Conservation (phyloP, 1,140 invertebrate genomes). For the Trissolcus basalis region DNA sequence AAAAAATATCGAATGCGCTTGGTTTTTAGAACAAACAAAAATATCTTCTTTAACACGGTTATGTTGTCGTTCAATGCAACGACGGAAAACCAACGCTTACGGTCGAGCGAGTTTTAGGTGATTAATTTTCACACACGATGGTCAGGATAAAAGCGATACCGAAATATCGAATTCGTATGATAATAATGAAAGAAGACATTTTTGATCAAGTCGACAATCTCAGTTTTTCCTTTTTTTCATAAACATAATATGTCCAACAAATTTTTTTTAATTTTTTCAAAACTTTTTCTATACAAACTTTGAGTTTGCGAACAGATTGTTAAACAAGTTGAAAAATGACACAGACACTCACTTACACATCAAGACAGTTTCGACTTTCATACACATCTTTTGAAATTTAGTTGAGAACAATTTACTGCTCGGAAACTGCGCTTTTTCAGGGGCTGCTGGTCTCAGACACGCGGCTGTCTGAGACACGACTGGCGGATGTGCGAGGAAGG, state of each 20-base stretch:
- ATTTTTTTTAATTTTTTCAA: not conserved
- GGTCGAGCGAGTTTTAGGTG: slow-evolving; percentile 37
- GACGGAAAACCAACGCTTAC: slow-evolving; percentile 41
- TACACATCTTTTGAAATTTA: slow-evolving; percentile 7
- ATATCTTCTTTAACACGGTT: slow-evolving; percentile 49
- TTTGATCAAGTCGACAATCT: slow-evolving; percentile 3
- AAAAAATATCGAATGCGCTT: slow-evolving; percentile 32
- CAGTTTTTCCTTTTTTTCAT: not conserved
- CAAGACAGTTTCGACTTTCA: slow-evolving; percentile 5
- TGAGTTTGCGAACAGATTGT: not conserved
- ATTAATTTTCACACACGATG: slow-evolving; percentile 49
- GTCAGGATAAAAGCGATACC: slow-evolving; percentile 49
- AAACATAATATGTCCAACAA: not conserved
- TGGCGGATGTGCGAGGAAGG: not conserved
- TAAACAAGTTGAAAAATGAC: not conserved
- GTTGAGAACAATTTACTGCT: slow-evolving; percentile 33
- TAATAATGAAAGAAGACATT: slow-evolving; percentile 26
- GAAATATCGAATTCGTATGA: slow-evolving; percentile 42
- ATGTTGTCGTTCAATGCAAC: slow-evolving; percentile 41
- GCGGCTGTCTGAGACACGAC: slow-evolving; percentile 15
- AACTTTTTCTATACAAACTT: not conserved
- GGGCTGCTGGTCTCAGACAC: slow-evolving; percentile 10
- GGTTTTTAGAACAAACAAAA: slow-evolving; percentile 44
- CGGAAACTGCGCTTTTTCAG: slow-evolving; percentile 28
- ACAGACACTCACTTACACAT: not conserved